Base-by-base conservation (phyloP, 2,888 invertebrate genomes). In the Choreutis nemorana region DNA sequence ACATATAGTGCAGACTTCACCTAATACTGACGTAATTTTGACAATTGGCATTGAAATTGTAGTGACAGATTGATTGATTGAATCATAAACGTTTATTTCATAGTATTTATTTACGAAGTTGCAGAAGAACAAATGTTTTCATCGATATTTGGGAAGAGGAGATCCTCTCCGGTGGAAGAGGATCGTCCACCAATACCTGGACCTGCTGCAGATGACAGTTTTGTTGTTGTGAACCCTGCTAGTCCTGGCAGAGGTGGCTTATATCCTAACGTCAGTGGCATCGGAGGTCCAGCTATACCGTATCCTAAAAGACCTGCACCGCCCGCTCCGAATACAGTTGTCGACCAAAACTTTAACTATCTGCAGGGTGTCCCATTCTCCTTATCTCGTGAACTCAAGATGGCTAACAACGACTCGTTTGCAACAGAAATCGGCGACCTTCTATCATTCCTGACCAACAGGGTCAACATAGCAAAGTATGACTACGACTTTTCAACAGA, bases 321-420 rank as follows among this genome's bases (percentile, higher is more conserved):
- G 0, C 48, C 57, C 2, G 45, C 57, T 1, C 71, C 73, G n/a
- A n/a, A n/a, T n/a, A n/a, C n/a, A n/a, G n/a, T n/a, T n/a, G n/a
- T n/a, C n/a, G 77, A 75, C 21, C 59, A 52, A 3, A 51, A 55
- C 3, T 73, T 78, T 36, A 72, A 77, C 48, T 82, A 83, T 37
- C 50, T 84, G 4, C 79, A 72, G 43, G 81, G 78, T 18, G 81
- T 84, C 1, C 84, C 83, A 1, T 84, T 84, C 40, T 55, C 70
- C 10, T 44, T 84, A 37, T 72, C 72, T 2, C 67, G 67, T 35
- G 70, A 75, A 26, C 53, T 83, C 5, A 65, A 77, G 42, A 59
- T 71, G 51, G 65, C 61, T 4, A 78, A 72, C 40, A 75, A 78
- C 39, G 81, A 83, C 32, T 47, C 68, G 1, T 65, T 79, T 30